Percentiles rank a stretch among this genome's conserved stretches.
Conservation (phyloP, 2,797 vertebrate species). For the Dallia pectoralis region DNA sequence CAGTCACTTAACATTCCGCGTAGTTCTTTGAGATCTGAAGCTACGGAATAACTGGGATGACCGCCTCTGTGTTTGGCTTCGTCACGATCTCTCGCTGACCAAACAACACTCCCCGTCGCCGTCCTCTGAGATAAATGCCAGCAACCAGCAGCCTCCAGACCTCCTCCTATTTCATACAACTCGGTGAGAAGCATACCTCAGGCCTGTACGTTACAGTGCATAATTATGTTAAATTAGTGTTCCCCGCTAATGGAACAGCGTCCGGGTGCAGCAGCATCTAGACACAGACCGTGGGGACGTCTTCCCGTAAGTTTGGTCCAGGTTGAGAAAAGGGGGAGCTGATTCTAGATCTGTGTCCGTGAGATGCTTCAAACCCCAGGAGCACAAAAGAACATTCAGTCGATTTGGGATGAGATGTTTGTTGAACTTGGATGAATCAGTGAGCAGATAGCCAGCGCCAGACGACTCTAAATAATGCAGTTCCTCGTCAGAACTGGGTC, state of each 20-base stretch:
- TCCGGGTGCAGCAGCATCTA: not conserved
- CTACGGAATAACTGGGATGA: conserved; percentile 54
- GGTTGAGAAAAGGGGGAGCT: not conserved
- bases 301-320: not conserved
- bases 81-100: conserved; percentile 50
- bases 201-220: not conserved
- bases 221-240: not conserved
- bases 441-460: not conserved
- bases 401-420: not conserved
- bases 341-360: not conserved
- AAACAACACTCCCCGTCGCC: conserved; percentile 50
- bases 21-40: conserved; percentile 32
- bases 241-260: not conserved
- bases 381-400: not conserved
- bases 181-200: not conserved
- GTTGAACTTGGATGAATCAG: not conserved
- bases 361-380: not conserved
- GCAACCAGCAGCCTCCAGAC: not conserved
- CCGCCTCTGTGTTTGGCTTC: conserved; percentile 35
- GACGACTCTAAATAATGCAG: not conserved
- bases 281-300: not conserved
- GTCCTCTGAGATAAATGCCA: conserved; percentile 53
- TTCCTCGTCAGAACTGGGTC: not conserved
- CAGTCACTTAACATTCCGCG: conserved; percentile 30
- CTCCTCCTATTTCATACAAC: conserved; percentile 1